These are phyloP conservation scores for Girardia tigrina DNA, from an alignment of 2,888 invertebrate genomes.

Conservation along the genomic window DNA sequence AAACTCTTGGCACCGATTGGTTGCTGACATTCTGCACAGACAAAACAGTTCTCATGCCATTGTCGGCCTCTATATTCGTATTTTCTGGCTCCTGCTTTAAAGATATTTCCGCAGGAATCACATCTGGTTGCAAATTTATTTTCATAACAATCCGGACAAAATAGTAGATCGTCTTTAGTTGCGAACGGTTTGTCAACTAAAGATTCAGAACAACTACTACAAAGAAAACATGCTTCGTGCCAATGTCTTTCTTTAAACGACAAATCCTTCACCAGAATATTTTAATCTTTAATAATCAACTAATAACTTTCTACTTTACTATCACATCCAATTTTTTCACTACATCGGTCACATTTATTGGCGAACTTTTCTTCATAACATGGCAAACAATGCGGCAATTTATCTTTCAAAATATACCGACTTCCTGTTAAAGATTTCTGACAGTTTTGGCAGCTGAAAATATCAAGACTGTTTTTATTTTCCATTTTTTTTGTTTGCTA, in stretches of 20 bases:
- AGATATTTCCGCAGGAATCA: constrained; percentile 79
- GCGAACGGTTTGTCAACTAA: constrained; percentile 99
- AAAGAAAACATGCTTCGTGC: constrained; percentile 98
- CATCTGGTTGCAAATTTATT: constrained; percentile 96
- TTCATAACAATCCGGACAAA: constrained; percentile 97
- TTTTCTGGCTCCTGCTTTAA: constrained; percentile 66
- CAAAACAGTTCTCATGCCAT: constrained; percentile 99
- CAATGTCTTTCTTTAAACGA: constrained; percentile 99
- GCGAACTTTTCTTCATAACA: constrained; percentile 98
- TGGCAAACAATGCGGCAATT: constrained; percentile 97
- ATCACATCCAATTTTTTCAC: constrained; percentile 86
- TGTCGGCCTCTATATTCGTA: constrained; percentile 99
- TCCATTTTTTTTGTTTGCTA: constrained; percentile 5
- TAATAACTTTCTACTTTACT: constrained; percentile 43
- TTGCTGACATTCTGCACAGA: constrained; percentile 85
- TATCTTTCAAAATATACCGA: constrained; percentile 91
- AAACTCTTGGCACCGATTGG: constrained; percentile 93
- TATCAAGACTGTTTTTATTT: constrained; percentile 65
- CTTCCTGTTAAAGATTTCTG: constrained; percentile 63
- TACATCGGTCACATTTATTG: constrained; percentile 91
- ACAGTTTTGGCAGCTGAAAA: constrained; percentile 58
- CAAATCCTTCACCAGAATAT: constrained; percentile 65
- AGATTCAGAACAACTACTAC: constrained; percentile 85
- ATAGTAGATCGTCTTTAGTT: constrained; percentile 95
- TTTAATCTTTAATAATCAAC: not conserved